These are phyloP conservation scores for Enteromius radiatus DNA, from an alignment of 2,797 vertebrate genomes.

Conservation along the genomic window DNA sequence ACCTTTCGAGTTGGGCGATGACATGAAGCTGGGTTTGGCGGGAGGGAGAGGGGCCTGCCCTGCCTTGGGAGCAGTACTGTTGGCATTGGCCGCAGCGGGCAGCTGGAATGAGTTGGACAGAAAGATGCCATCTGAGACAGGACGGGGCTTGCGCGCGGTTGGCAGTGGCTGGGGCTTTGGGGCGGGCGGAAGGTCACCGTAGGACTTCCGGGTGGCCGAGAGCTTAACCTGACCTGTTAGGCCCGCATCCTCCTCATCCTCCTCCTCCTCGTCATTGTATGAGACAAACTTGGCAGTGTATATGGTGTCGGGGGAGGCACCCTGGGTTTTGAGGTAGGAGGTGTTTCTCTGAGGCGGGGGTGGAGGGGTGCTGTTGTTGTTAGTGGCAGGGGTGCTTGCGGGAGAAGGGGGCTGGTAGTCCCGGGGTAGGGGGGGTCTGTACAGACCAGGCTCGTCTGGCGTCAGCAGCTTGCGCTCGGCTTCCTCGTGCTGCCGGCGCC, in stretches of 20 bases:
- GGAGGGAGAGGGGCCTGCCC: slow-evolving; percentile 83
- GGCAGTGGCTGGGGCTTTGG: slow-evolving; percentile 84
- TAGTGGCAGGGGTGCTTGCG: slow-evolving; percentile 74
- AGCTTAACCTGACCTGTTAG: slow-evolving; percentile 96
- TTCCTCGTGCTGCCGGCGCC: slow-evolving; percentile 96
- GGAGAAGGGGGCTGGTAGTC: slow-evolving; percentile 90
- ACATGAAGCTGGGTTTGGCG: slow-evolving; percentile 83
- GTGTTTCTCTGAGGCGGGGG: slow-evolving; percentile 97
- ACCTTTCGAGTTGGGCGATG: slow-evolving; percentile 85
- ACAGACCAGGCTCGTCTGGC: slow-evolving; percentile 94
- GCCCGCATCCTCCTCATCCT: slow-evolving; percentile 79
- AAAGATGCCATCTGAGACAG: slow-evolving; percentile 94
- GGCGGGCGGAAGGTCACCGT: slow-evolving; percentile 87
- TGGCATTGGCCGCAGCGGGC: slow-evolving; percentile 89
- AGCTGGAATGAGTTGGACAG: slow-evolving; percentile 92
- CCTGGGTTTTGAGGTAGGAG: slow-evolving; percentile 98
- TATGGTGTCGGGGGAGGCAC: slow-evolving; percentile 93
- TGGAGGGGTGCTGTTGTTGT: slow-evolving; percentile 85
- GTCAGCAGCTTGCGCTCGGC: slow-evolving; percentile 92
- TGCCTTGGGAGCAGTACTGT: slow-evolving; percentile 87
- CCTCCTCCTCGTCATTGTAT: slow-evolving; percentile 92
- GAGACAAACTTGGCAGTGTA: slow-evolving; percentile 99
- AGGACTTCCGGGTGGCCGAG: slow-evolving; percentile 88
- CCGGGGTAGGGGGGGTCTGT: slow-evolving; percentile 94
- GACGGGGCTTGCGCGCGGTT: slow-evolving; percentile 89